Evolutionary conservation across 2,888 invertebrate genomes (phyloP).

Genomic region (Sympetrum striolatum): DNA sequence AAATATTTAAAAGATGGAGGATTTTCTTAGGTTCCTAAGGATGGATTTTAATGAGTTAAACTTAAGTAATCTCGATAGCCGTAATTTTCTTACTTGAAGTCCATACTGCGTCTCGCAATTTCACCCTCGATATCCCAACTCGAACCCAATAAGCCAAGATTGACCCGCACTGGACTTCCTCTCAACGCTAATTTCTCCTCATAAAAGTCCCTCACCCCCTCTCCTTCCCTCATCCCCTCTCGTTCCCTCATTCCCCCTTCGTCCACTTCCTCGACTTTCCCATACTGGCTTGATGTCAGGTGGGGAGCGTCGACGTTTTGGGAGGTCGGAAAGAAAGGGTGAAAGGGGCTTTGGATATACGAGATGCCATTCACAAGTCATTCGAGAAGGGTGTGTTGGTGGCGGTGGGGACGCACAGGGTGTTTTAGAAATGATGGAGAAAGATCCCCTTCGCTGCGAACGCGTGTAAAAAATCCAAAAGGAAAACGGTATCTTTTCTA

Average conservation of each 20-base stretch:
- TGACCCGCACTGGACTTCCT: no score
- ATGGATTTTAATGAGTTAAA: no score
- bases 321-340: not conserved
- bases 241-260: not conserved
- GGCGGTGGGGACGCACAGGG: not conserved
- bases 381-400: constrained; percentile 12
- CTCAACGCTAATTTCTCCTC: not conserved
- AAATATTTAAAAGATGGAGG: no score
- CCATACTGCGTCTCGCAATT: no score
- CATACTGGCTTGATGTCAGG: not conserved
- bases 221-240: not conserved
- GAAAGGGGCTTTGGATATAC: not conserved
- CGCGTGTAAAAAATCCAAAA: not conserved
- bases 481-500: not conserved
- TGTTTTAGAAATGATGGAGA: not conserved
- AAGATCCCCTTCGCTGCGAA: not conserved
- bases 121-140: no score
- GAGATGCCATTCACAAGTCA: not conserved
- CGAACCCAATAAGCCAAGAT: no score
- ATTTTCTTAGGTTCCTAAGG: no score
- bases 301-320: constrained; percentile 29
- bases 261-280: not conserved
- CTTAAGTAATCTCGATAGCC: no score
- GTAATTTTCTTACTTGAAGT: no score
- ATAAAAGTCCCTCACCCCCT: not conserved